These are phyloP conservation scores for Aphidius gifuensis DNA, from an alignment of 1,140 invertebrate genomes.

Conservation along the genomic window DNA sequence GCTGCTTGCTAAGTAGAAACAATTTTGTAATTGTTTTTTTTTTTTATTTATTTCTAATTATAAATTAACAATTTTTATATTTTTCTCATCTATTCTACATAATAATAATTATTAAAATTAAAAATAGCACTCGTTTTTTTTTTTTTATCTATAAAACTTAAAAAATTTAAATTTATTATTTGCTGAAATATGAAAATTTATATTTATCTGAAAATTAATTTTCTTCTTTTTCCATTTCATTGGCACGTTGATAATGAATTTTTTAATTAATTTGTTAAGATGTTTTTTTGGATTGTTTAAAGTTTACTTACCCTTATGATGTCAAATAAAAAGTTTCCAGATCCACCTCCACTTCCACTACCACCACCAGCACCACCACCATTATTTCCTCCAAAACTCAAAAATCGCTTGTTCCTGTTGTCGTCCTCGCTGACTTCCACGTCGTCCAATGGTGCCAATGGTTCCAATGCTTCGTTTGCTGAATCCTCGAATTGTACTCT, in stretches of 20 bases:
- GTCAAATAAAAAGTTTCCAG: constrained; percentile 83
- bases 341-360: constrained; percentile 64
- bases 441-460: constrained; percentile 59
- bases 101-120: no score
- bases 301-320: constrained; percentile 72
- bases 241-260: not conserved
- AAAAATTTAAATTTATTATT: not conserved
- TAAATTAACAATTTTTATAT: constrained; percentile 11
- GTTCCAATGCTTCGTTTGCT: constrained; percentile 51
- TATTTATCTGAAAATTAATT: not conserved
- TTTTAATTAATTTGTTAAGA: not conserved
- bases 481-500: constrained; percentile 62
- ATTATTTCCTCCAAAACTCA: constrained; percentile 58
- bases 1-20: constrained; percentile 65
- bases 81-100: not conserved
- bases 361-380: constrained; percentile 50
- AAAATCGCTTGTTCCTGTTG: constrained; percentile 76
- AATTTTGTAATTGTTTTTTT: constrained; percentile 32
- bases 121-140: no score
- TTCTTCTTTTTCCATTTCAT: not conserved
- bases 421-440: constrained; percentile 67
- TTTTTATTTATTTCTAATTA: constrained; percentile 24
- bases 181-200: not conserved
- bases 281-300: constrained; percentile 10
- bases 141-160: not conserved